Percentiles rank a stretch among this genome's conserved stretches.
Conservation (phyloP, 2,113 vertebrate genomes). For the Megalops atlanticus region DNA sequence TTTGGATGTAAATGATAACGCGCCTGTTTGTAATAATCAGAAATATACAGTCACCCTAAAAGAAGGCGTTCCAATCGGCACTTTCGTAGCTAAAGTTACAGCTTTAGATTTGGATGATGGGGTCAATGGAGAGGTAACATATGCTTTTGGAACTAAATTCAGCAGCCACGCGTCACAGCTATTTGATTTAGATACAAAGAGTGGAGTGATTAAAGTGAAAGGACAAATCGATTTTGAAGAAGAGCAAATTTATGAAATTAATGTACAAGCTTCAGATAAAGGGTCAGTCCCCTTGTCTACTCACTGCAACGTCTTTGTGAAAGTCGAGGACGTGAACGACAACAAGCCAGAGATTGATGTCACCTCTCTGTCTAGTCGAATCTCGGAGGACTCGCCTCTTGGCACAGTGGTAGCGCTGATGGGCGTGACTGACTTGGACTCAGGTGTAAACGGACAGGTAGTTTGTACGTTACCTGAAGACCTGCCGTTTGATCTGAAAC, state of each 20-base stretch:
- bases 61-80: constrained; percentile 35
- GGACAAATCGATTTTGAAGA: constrained; percentile 52
- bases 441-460: constrained; percentile 28
- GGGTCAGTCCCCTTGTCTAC: constrained; percentile 46
- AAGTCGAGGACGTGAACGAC: constrained; percentile 74
- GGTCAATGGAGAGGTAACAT: constrained; percentile 37
- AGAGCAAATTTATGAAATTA: constrained; percentile 48
- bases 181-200: constrained; percentile 34
- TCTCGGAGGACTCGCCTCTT: constrained; percentile 55
- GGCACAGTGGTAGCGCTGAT: constrained; percentile 62
- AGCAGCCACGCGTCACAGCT: constrained; percentile 18
- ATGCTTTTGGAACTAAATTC: constrained; percentile 31
- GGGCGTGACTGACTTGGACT: constrained; percentile 62
- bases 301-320: constrained; percentile 57
- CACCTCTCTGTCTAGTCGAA: constrained; percentile 57
- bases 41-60: constrained; percentile 35
- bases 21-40: constrained; percentile 39
- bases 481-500: constrained; percentile 6
- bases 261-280: constrained; percentile 58
- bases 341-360: constrained; percentile 67
- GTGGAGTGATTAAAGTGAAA: constrained; percentile 48
- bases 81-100: constrained; percentile 32
- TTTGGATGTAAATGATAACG: constrained; percentile 63
- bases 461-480: neutral
- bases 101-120: constrained; percentile 48